A percentile compares a stretch with the other conserved stretches of the same genome.
These are phyloP conservation scores for Prenolepis imparis DNA, from an alignment of 2,888 invertebrate genomes.

Conservation along the genomic window DNA sequence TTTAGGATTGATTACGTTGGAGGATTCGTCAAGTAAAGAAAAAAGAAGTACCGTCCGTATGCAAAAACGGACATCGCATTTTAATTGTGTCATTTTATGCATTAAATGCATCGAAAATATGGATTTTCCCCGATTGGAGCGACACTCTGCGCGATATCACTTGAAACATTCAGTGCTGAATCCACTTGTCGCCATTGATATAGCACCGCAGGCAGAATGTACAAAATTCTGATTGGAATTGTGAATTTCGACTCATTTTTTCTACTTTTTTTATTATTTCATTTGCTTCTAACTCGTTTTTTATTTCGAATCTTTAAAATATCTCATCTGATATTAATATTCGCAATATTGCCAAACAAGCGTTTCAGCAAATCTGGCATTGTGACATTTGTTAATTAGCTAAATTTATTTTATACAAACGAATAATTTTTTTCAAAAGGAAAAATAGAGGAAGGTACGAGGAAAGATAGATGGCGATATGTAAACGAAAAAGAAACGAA, in stretches of 20 bases:
- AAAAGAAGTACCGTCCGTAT: background rate
- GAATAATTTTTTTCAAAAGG: conserved; percentile 13
- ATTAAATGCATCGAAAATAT: conserved; percentile 10
- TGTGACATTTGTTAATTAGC: background rate
- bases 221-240: conserved; percentile 24
- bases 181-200: conserved; percentile 6
- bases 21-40: background rate
- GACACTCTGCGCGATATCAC: conserved; percentile 25
- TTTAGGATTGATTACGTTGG: background rate
- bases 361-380: background rate
- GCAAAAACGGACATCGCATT: conserved; percentile 13
- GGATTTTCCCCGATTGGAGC: background rate
- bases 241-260: background rate
- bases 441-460: conserved; percentile 54
- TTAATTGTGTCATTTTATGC: conserved; percentile 13
- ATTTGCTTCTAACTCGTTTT: background rate
- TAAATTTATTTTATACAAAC: background rate
- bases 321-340: conserved; percentile 12
- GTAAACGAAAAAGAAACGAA: conserved; percentile 17
- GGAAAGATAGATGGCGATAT: conserved; percentile 15
- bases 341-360: background rate
- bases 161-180: conserved; percentile 26
- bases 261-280: background rate
- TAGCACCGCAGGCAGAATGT: conserved; percentile 6
- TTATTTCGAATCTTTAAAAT: background rate